phyloP scores from a whole-genome alignment of 2,888 invertebrate species.

The Rhingia rostrata region DNA sequence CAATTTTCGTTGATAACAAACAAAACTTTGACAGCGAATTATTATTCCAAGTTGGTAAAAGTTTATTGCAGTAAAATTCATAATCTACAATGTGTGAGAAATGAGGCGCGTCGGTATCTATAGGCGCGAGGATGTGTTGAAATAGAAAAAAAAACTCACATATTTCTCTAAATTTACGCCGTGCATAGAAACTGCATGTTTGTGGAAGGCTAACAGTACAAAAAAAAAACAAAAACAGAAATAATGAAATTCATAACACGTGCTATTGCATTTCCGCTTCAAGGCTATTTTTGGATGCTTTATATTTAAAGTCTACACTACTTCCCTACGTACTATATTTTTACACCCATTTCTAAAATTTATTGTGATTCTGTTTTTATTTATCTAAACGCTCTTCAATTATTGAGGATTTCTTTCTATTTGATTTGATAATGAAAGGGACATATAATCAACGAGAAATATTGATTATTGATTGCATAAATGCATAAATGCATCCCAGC shows the following conservation, averaged over 20 bases:
- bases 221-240: neutral
- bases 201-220: slow-evolving; percentile 34
- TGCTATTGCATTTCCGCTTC: slow-evolving; percentile 53
- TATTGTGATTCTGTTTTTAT: neutral
- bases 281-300: slow-evolving; percentile 52
- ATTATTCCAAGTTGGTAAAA: slow-evolving; percentile 24
- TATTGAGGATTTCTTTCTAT: neutral
- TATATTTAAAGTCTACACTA: neutral
- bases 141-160: neutral
- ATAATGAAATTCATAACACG: slow-evolving; percentile 51
- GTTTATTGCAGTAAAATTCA: slow-evolving; percentile 1
- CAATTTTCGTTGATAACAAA: slow-evolving; percentile 3
- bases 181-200: neutral
- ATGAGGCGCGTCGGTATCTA: no score
- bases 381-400: neutral
- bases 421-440: slow-evolving; percentile 2
- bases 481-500: neutral
- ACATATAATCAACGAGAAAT: neutral
- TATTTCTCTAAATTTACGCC: neutral
- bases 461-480: slow-evolving; percentile 5
- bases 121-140: neutral
- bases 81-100: no score
- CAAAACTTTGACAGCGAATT: neutral
- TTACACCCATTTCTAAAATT: slow-evolving; percentile 22
- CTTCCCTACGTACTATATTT: slow-evolving; percentile 29